Conservation (phyloP, 2,113 vertebrate genomes). For the Oncorhynchus gorbuscha region DNA sequence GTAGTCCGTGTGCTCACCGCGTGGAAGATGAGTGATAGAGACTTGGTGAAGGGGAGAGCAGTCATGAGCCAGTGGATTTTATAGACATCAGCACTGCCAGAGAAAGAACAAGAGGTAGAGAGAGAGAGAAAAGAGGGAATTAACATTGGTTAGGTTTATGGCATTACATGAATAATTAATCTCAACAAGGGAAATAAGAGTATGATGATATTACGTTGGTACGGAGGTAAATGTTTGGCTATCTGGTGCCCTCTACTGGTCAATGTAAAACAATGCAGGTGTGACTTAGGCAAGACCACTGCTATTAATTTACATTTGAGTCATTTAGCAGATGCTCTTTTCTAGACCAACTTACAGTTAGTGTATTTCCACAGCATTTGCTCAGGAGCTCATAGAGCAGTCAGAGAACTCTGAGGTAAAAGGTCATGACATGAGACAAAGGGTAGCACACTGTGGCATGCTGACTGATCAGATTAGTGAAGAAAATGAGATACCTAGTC, state of each 20-base stretch:
- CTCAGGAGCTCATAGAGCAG: too few species aligned
- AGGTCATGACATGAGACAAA: not conserved
- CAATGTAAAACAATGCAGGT: not conserved
- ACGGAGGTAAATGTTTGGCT: not conserved
- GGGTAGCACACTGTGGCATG: not conserved
- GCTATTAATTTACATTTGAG: too few species aligned
- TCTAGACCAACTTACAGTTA: too few species aligned
- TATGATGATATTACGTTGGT: not conserved
- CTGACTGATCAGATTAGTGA: not conserved
- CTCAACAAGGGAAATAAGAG: not conserved
- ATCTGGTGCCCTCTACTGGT: not conserved
- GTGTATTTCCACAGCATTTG: too few species aligned
- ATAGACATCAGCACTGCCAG: conserved; percentile 79
- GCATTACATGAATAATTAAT: not conserved
- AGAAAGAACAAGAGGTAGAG: not conserved
- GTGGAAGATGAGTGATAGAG: conserved; percentile 83
- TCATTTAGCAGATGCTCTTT: too few species aligned
- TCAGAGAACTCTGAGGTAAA: too few species aligned
- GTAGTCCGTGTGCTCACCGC: conserved; percentile 69
- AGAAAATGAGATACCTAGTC: too few species aligned
- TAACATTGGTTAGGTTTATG: too few species aligned
- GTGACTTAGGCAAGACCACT: too few species aligned
- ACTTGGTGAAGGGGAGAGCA: conserved; percentile 87
- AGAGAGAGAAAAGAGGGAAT: too few species aligned
- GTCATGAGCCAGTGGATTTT: conserved; percentile 92